Base-by-base conservation (phyloP, 1,140 invertebrate species). In the Drosophila burlai region DNA sequence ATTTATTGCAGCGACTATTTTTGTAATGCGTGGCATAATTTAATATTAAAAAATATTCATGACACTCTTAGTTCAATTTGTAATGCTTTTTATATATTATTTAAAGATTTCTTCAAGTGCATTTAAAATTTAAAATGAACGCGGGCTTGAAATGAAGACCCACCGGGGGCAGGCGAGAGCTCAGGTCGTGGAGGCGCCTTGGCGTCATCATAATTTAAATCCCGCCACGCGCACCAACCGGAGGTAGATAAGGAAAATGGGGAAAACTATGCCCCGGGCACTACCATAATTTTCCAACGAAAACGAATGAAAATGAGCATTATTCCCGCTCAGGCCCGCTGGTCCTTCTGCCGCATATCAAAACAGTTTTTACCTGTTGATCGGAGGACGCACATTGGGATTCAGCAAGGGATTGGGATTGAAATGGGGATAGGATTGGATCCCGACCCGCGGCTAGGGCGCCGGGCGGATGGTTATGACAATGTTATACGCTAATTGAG, bases 151-250 rank as follows among this genome's bases (percentile, higher is more conserved):
- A 73, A 71, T 38, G 13, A n/a, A 42, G 42, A 18, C 59, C 60
- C 79, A 80, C 74, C 50, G 43, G 60, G 16, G 4, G 5, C 80
- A 64, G 52, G 15, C 18, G 59, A 34, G 47, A 36, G 49, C 29
- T 11, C 29, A 49, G 45, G 49, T 40, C 49, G 49, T 24, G 49
- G 34, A 60, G 72, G 46, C 55, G 62, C 75, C 76, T 79, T 80
- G 81, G 79, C 83, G 83, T 84, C 83, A 86, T 85, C 82, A 85
- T 84, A 84, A 86, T 85, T 85, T 85, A 85, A 85, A 86, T 81
- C 69, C 77, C 81, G 69, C 73, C 84, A 83, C 81, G 84, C 84
- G 71, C 78, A 87, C 82, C 24, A 46, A 62, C 46, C 50, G 36
- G 18, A 43, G 38, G 71, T 59, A 55, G 36, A 75, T 61, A 57